phyloP scores from a whole-genome alignment of 2,888 invertebrate species.

The Latheticus oryzae region DNA sequence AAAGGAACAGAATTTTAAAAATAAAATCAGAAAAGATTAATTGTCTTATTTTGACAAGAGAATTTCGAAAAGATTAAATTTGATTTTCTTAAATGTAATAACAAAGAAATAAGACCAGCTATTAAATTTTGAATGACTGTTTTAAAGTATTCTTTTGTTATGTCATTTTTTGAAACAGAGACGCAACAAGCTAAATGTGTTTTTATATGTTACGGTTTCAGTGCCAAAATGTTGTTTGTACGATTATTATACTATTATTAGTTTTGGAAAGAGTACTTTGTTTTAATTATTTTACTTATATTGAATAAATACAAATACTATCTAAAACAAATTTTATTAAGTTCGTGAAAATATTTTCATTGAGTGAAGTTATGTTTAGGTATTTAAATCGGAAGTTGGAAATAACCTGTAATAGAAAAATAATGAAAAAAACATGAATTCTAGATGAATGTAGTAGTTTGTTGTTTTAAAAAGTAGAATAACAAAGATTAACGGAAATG shows the following conservation, averaged over 20 bases:
- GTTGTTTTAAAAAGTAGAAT: too few species aligned
- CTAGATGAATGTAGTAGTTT: too few species aligned
- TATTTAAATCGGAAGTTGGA: slow-evolving; percentile 29
- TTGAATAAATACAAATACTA: too few species aligned
- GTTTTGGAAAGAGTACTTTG: too few species aligned
- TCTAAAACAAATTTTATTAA: slow-evolving; percentile 26
- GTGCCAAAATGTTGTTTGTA: too few species aligned
- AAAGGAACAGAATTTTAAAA: slow-evolving; percentile 7
- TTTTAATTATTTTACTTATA: too few species aligned
- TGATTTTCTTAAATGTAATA: neutral
- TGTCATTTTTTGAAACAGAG: too few species aligned
- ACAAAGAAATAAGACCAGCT: neutral
- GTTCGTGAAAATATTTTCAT: slow-evolving; percentile 27
- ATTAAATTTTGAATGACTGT: too few species aligned
- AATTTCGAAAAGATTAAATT: neutral
- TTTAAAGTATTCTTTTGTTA: too few species aligned
- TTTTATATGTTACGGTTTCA: too few species aligned
- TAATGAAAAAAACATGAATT: slow-evolving; percentile 8
- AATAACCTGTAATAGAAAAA: slow-evolving; percentile 34
- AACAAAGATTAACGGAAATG: slow-evolving; percentile 22
- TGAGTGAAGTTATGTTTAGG: slow-evolving; percentile 32
- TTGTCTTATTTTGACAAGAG: slow-evolving; percentile 4
- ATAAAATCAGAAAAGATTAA: slow-evolving; percentile 6
- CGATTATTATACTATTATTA: too few species aligned
- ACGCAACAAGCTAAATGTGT: too few species aligned